Evolutionary conservation across 1,140 invertebrate species (phyloP), one percentile per base, ranked within the genome.

Genomic region (Zaprionus camerounensis): DNA sequence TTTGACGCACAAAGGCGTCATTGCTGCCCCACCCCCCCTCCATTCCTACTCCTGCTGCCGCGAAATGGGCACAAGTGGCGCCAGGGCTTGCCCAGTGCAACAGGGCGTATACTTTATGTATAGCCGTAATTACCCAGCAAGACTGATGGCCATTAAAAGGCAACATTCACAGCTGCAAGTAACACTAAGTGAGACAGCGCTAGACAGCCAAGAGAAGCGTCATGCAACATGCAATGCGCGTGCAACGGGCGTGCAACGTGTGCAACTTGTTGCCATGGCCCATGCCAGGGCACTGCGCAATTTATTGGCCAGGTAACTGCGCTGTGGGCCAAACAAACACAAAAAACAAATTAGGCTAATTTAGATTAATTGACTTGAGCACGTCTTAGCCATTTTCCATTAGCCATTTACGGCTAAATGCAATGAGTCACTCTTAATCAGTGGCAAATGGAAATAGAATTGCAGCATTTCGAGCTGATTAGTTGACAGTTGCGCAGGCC

Each of bases 1-100:
- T 88, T 88, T 88, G 84, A 88, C 84, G 81, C 85, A 84, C 81
- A 88, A 88, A 84, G 81, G 71, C 84, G 78, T 73, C 77, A 53
- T 28, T 56, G 49, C 63, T 34, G 4, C 24, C 24, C 4, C 4
- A 26, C 24, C 38, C 3, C 7, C 44, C 15, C 41, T 0, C 2
- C 44, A 1, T 0, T 6, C n/a, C 44, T 11, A 1, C 44, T 6
- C 7, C 9, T n/a, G 9, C 46, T 20, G 3, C 9, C 46, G n/a
- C 51, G 56, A 74, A 88, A 85, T 28, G 76, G 59, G 83, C 77
- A 88, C 83, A 88, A 87, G 80, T 83, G 84, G 61, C 82, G 64
- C 62, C 66, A 51, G 28, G 34, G 2, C 59, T n/a, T 26, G 22
- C 20, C 17, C n/a, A 53, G 76, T 87, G 84, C 84, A 90, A 88